phyloP scores from a whole-genome alignment of 2,113 vertebrate species.

The Mellivora capensis region DNA sequence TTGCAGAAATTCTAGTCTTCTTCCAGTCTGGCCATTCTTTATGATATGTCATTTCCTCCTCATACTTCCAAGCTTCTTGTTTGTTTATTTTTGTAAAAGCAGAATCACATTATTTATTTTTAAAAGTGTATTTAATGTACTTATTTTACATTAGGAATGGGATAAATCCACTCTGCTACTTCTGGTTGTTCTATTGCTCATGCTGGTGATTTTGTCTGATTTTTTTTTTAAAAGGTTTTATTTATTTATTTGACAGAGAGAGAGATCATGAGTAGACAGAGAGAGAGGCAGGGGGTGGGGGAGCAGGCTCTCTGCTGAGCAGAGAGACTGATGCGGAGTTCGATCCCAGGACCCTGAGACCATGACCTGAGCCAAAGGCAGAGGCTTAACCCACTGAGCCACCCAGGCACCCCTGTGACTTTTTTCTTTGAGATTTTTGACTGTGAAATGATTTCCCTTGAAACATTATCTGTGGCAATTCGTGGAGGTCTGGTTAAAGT shows the following conservation, averaged over 20 bases:
- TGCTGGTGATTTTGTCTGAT: not conserved
- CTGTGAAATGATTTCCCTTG: not conserved
- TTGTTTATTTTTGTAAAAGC: not conserved
- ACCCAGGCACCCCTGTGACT: too few relatives aligned
- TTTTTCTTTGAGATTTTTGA: not conserved
- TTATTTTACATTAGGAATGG: not conserved
- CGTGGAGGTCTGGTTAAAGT: not conserved
- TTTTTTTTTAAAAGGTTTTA: not conserved
- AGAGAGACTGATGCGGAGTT: too few relatives aligned
- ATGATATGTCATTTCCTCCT: not conserved
- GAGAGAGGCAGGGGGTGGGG: too few relatives aligned
- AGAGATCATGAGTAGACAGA: too few relatives aligned
- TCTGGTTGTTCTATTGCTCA: not conserved
- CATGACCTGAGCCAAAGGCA: too few relatives aligned
- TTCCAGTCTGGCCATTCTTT: not conserved
- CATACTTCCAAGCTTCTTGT: not conserved
- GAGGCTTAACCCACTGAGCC: too few relatives aligned
- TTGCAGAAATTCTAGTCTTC: not conserved
- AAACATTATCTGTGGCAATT: not conserved
- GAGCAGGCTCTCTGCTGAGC: too few relatives aligned
- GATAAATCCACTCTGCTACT: not conserved
- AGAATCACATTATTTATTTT: not conserved
- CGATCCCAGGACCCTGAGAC: too few relatives aligned
- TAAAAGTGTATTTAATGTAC: not conserved
- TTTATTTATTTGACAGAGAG: too few relatives aligned